Evolutionary conservation across 2,888 invertebrate species (phyloP), one percentile per base, ranked within the genome.

Genomic region (Drosophila vallismaia): DNA sequence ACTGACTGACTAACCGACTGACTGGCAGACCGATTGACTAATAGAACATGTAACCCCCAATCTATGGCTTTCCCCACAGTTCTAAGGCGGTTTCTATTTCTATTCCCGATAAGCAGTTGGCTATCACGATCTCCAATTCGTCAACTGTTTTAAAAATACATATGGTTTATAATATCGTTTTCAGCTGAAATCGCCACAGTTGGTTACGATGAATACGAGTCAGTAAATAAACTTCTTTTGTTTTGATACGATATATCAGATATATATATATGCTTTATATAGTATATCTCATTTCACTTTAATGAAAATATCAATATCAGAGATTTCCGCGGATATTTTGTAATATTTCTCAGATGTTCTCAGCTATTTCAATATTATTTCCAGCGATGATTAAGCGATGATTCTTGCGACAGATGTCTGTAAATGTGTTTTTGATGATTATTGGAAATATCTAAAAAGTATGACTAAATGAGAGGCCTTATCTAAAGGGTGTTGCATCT

Each of bases 91-190:
- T 36, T 42, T 58, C 4, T 33, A 28, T 44, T 33, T 31, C 10
- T 9, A 6, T 24, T 8, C 31, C 8, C 45, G 63, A 64, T 63
- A 63, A 63, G 38, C 29, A 12, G 9, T 44, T 29, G 14, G n/a
- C 5, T 54, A 33, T 53, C 53, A n/a, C 28, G 14, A 40, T 36
- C n/a, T 6, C 33, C 10, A 9, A 56, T 56, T 66, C 51, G 50
- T 70, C 68, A 67, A 55, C 49, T 68, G 48, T 42, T 54, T 68
- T 45, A 33, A 7, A 56, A 57, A 57, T 57, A 68, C 36, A 24
- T 45, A 29, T 12, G 29, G 14, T 38, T 33, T 38, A 8, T 24
- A 24, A 29, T 33, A 50, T 46, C 28, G 10, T 8, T 45, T 67
- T 67, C 45, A 36, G 29, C 9, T 19, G 45, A 67, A 67, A n/a